Percentiles rank a stretch among this genome's conserved stretches.
These are phyloP conservation scores for Cherax destructor DNA, from an alignment of 1,140 invertebrate species.

Conservation along the genomic window DNA sequence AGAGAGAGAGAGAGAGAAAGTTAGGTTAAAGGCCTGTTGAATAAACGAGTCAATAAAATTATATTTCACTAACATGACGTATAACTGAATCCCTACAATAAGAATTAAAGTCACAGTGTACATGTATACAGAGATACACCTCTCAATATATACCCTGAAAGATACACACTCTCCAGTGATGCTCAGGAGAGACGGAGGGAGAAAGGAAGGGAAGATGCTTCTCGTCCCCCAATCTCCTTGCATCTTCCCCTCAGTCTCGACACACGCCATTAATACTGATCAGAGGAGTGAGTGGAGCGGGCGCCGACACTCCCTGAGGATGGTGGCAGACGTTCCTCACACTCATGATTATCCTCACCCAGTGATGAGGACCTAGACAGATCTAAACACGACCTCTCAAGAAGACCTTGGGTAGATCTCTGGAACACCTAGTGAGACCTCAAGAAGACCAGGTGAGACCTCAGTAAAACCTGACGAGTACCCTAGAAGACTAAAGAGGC, in stretches of 20 bases:
- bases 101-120: too few species aligned
- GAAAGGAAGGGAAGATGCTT: not conserved
- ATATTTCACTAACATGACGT: too few species aligned
- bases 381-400: not conserved
- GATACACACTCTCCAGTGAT: not conserved
- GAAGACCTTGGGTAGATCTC: too few species aligned
- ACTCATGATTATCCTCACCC: not conserved
- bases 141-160: too few species aligned
- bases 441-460: not conserved
- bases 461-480: not conserved
- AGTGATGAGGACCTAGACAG: constrained; percentile 6
- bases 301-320: constrained; percentile 2
- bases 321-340: constrained; percentile 5
- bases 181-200: not conserved
- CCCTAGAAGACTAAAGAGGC: too few species aligned
- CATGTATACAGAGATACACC: too few species aligned
- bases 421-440: not conserved
- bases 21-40: not conserved
- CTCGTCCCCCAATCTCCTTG: too few species aligned
- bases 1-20: not conserved
- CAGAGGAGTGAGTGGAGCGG: constrained; percentile 29
- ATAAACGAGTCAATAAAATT: not conserved
- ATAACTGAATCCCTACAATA: too few species aligned
- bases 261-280: constrained; percentile 44
- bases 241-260: not conserved